Evolutionary conservation across 1,140 invertebrate species (phyloP).

Genomic region (Nasonia vitripennis): DNA sequence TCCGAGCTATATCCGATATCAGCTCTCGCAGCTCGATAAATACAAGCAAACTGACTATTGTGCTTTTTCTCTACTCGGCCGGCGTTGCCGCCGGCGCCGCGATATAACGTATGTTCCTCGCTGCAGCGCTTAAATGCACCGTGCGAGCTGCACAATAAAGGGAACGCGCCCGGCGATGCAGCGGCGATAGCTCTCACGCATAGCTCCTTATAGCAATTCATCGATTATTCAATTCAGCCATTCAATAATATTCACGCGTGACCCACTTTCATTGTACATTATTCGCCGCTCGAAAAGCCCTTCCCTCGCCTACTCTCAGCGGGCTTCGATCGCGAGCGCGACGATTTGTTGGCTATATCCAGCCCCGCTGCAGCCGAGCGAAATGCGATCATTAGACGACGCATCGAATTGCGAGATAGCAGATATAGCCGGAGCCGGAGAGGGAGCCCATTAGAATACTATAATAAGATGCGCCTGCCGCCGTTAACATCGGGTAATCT

Average conservation of each 20-base stretch:
- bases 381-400: slow-evolving; percentile 46
- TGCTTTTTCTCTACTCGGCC: background rate
- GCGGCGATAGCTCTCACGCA: no score
- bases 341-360: slow-evolving; percentile 26
- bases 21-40: background rate
- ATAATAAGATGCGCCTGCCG: slow-evolving; percentile 48
- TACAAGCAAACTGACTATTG: background rate
- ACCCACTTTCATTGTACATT: background rate
- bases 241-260: slow-evolving; percentile 1
- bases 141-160: background rate
- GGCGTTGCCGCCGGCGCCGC: no score
- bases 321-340: background rate
- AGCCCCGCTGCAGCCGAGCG: background rate
- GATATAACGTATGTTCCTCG: background rate
- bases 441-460: slow-evolving; percentile 46
- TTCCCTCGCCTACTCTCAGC: background rate
- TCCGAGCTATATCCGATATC: background rate
- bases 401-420: slow-evolving; percentile 47
- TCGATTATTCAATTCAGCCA: background rate
- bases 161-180: no score
- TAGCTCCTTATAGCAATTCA: background rate
- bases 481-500: slow-evolving; percentile 50
- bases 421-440: background rate
- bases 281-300: background rate
- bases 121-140: background rate